These are phyloP conservation scores for Cremastinae sp. DNA, from an alignment of 2,888 invertebrate species.

Conservation along the genomic window DNA sequence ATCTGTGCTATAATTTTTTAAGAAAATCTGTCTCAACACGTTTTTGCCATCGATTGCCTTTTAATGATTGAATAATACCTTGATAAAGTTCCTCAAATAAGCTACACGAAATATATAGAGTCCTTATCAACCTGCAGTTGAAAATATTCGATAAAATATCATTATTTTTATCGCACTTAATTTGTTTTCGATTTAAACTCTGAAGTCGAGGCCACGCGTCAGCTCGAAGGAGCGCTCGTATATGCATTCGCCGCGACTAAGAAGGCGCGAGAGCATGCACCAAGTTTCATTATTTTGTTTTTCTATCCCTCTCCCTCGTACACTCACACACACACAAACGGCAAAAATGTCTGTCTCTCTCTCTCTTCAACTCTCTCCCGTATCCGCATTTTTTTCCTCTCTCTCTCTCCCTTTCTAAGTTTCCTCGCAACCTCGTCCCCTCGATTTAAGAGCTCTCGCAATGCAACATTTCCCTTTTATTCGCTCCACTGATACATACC, in stretches of 20 bases:
- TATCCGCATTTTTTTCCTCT: neutral
- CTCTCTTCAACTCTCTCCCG: constrained; percentile 15
- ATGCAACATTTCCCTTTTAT: constrained; percentile 58
- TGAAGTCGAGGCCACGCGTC: constrained; percentile 56
- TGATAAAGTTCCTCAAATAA: no score
- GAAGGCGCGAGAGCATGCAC: constrained; percentile 41
- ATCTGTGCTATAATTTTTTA: no score
- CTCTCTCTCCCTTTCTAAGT: constrained; percentile 19
- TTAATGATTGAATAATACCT: no score
- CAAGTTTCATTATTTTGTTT: constrained; percentile 39
- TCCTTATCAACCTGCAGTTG: neutral
- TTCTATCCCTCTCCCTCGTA: constrained; percentile 2
- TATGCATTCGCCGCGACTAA: constrained; percentile 46
- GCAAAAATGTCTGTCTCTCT: constrained; percentile 9
- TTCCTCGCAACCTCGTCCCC: constrained; percentile 32
- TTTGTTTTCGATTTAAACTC: neutral
- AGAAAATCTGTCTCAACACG: no score
- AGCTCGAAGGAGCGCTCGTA: constrained; percentile 36
- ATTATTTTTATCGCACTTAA: constrained; percentile 10
- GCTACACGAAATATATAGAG: neutral
- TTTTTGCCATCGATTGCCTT: no score
- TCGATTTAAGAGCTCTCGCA: constrained; percentile 35
- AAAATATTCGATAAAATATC: constrained; percentile 23
- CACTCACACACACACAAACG: no score
- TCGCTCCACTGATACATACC: constrained; percentile 30